These are phyloP conservation scores for Ifrita kowaldi DNA, from an alignment of 2,113 vertebrate species.

Conservation along the genomic window DNA sequence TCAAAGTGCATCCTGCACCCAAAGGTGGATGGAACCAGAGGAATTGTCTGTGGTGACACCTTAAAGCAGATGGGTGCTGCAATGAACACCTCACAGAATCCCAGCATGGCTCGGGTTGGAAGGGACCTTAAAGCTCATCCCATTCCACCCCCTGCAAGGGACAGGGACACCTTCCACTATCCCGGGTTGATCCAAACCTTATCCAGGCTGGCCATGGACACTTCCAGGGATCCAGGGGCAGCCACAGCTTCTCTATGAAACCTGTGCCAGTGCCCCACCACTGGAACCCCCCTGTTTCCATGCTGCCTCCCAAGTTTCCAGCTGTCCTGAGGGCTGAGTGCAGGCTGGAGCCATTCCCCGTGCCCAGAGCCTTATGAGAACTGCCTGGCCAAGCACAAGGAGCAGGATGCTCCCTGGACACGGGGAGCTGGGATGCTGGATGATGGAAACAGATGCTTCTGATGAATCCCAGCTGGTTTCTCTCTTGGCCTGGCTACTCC, in stretches of 20 bases:
- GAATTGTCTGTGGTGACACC: background rate
- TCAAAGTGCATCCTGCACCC: background rate
- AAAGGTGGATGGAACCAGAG: background rate
- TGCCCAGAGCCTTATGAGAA: background rate
- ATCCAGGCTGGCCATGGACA: background rate
- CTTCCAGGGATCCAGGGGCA: background rate
- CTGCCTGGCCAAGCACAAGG: background rate
- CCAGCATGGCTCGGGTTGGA: background rate
- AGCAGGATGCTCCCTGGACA: background rate
- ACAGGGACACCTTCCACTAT: background rate
- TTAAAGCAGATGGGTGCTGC: background rate
- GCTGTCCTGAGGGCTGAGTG: background rate
- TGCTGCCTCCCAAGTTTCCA: background rate
- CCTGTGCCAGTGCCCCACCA: background rate
- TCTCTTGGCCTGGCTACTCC: background rate
- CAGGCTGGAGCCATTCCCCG: background rate
- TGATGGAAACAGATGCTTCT: background rate
- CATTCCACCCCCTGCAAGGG: accelerated
- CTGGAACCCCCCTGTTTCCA: background rate
- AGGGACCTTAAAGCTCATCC: background rate
- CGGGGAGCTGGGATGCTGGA: background rate
- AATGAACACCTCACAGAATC: background rate
- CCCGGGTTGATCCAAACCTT: background rate
- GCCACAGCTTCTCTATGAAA: background rate
- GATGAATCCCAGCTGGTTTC: background rate